These are phyloP conservation scores for Cacatua alba DNA, from an alignment of 2,113 vertebrate genomes.

Conservation along the genomic window DNA sequence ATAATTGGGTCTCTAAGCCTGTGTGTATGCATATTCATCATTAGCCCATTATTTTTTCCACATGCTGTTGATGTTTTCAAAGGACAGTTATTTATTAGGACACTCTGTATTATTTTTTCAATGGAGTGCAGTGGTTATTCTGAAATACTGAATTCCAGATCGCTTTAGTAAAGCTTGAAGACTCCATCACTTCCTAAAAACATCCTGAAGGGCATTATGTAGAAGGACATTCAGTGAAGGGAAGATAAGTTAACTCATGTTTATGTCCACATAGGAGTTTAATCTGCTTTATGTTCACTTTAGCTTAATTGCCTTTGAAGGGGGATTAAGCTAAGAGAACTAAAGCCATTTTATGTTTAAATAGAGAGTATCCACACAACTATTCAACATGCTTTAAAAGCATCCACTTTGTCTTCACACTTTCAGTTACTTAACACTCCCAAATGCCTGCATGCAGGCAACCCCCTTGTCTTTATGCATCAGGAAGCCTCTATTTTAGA, in stretches of 20 bases:
- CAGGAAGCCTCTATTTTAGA: not conserved
- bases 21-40: not conserved
- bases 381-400: constrained; percentile 21
- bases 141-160: not conserved
- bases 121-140: not conserved
- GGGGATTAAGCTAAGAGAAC: constrained; percentile 11
- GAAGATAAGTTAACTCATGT: not conserved
- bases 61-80: not conserved
- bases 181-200: not conserved
- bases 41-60: not conserved
- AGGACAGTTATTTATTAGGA: not conserved
- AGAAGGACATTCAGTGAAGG: not conserved
- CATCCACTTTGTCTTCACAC: constrained; percentile 16
- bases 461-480: not conserved
- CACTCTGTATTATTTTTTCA: not conserved
- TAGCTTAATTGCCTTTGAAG: constrained; percentile 6
- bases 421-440: constrained; percentile 30
- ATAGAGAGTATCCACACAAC: not conserved
- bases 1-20: not conserved
- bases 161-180: not conserved
- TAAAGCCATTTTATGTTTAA: constrained; percentile 22
- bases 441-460: not conserved
- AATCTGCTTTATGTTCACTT: constrained; percentile 34
- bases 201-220: not conserved
- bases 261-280: not conserved